Conservation (phyloP, 2,888 invertebrate species). For the Dastarcus helophoroides region DNA sequence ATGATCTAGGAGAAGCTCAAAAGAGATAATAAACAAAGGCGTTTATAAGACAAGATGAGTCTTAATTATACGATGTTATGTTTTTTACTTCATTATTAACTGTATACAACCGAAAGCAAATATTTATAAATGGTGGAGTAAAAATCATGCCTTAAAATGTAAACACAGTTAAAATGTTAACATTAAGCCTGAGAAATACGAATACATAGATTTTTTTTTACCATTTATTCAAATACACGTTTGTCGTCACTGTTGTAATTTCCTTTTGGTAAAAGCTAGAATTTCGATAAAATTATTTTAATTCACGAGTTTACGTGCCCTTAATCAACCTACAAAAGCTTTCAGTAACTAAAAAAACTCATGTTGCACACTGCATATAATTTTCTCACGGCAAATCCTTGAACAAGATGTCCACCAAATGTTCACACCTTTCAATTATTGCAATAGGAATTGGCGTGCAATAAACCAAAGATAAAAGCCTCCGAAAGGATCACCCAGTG, state of each 20-base stretch:
- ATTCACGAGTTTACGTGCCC: too few species aligned
- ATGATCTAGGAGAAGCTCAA: neutral
- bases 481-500: too few species aligned
- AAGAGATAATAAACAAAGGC: conserved; percentile 7
- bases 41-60: conserved; percentile 9
- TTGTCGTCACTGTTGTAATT: too few species aligned
- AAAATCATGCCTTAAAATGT: conserved; percentile 21
- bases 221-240: neutral
- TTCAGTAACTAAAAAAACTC: too few species aligned
- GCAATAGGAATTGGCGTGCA: too few species aligned
- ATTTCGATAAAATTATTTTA: conserved; percentile 1
- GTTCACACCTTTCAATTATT: too few species aligned
- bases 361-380: too few species aligned
- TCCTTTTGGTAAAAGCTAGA: too few species aligned
- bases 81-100: conserved; percentile 23
- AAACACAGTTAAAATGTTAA: conserved; percentile 19
- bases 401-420: too few species aligned
- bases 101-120: conserved; percentile 25
- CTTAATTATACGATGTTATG: conserved; percentile 16
- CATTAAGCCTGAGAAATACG: conserved; percentile 14
- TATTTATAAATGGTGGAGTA: conserved; percentile 24
- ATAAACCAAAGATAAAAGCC: too few species aligned
- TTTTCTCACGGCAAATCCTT: too few species aligned
- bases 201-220: conserved; percentile 9
- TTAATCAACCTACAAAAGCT: too few species aligned